Conservation (phyloP, 2,113 vertebrate genomes). For the Trochalopteron elliotii region DNA sequence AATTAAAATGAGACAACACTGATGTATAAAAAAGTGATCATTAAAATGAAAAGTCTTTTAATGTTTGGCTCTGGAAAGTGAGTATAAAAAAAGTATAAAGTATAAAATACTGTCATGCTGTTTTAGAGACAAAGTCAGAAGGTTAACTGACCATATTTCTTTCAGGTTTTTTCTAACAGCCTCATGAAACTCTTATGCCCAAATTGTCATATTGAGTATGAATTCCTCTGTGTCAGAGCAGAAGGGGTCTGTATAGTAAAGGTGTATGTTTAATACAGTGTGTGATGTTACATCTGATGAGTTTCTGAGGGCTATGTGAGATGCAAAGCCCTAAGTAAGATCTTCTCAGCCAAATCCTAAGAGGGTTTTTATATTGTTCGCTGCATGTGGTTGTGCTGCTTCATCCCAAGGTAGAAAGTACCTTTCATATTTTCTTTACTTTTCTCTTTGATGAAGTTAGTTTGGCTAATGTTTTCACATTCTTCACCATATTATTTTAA, state of each 20-base stretch:
- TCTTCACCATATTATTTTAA: background rate
- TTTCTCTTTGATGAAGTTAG: background rate
- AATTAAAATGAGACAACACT: background rate
- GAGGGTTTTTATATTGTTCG: background rate
- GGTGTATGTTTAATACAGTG: background rate
- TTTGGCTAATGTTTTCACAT: background rate
- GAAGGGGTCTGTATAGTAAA: background rate
- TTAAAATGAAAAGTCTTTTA: background rate
- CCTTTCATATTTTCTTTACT: background rate
- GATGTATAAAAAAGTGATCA: background rate
- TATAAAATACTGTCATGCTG: background rate
- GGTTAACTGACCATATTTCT: background rate
- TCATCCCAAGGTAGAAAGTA: background rate
- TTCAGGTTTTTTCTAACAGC: background rate
- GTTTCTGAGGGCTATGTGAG: background rate
- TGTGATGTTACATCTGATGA: background rate
- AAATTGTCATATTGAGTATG: background rate
- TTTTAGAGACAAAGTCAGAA: background rate
- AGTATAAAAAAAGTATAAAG: background rate
- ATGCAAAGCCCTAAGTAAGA: background rate
- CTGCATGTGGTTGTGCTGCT: background rate
- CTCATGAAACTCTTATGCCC: background rate
- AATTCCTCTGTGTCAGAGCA: background rate
- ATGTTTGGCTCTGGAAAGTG: background rate
- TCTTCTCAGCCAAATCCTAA: background rate